phyloP scores from a whole-genome alignment of 2,797 vertebrate genomes.

The Artibeus lituratus region DNA sequence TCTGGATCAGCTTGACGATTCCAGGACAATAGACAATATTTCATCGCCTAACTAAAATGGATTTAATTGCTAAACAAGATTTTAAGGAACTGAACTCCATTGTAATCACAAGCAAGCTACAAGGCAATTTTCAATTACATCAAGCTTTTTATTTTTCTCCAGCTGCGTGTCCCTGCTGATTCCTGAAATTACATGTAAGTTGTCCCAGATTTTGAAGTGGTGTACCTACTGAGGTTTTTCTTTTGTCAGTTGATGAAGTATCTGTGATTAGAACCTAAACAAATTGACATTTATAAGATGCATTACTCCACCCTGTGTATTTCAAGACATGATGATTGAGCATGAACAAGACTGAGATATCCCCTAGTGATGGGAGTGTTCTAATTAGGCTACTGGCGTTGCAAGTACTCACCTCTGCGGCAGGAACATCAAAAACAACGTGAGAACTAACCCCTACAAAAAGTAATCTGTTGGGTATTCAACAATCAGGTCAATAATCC shows the following conservation, averaged over 20 bases:
- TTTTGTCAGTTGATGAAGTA: constrained; percentile 84
- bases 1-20: constrained; percentile 68
- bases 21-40: constrained; percentile 77
- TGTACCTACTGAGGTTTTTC: constrained; percentile 81
- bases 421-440: constrained; percentile 77
- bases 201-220: constrained; percentile 84
- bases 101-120: constrained; percentile 84
- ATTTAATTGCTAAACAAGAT: constrained; percentile 82
- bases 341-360: constrained; percentile 69
- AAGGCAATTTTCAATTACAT: constrained; percentile 85
- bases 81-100: constrained; percentile 81
- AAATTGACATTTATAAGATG: constrained; percentile 81
- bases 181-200: constrained; percentile 84
- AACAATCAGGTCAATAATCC: constrained; percentile 78
- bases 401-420: constrained; percentile 72
- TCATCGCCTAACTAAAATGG: constrained; percentile 77
- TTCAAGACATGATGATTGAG: constrained; percentile 70
- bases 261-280: constrained; percentile 82
- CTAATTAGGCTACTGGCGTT: constrained; percentile 77
- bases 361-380: constrained; percentile 62
- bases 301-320: constrained; percentile 72
- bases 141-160: constrained; percentile 85
- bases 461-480: constrained; percentile 70
- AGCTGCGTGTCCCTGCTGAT: constrained; percentile 85
- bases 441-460: constrained; percentile 70